A percentile compares a stretch with the other conserved stretches of the same genome.
These are phyloP conservation scores for Picathartes gymnocephalus DNA, from an alignment of 2,113 vertebrate genomes.

Conservation along the genomic window DNA sequence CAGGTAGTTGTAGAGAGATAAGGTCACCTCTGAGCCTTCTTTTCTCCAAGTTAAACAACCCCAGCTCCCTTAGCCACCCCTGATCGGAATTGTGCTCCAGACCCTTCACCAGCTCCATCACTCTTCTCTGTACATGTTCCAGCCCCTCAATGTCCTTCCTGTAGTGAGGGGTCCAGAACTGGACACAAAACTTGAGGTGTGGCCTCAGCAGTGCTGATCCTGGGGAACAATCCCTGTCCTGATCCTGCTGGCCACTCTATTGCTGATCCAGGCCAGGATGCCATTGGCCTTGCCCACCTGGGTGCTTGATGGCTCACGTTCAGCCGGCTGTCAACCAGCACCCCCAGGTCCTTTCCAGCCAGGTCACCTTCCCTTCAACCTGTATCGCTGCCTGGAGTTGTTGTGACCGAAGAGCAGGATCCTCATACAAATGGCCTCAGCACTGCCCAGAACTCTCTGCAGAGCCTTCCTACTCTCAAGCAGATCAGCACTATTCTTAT, in stretches of 20 bases:
- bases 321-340: rapidly evolving
- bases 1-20: background rate
- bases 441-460: background rate
- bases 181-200: rapidly evolving
- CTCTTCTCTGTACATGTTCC: rapidly evolving
- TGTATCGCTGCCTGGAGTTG: rapidly evolving
- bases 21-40: background rate
- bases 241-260: background rate
- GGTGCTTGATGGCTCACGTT: background rate
- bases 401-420: background rate
- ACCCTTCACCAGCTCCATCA: background rate
- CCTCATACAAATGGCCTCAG: background rate
- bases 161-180: background rate
- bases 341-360: background rate
- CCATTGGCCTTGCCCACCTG: background rate
- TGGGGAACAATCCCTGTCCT: background rate
- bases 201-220: rapidly evolving
- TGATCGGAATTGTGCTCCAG: background rate
- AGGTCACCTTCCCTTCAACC: background rate
- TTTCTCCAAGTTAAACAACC: background rate
- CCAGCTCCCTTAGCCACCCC: rapidly evolving
- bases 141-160: background rate
- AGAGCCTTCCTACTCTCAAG: background rate
- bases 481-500: background rate
- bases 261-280: background rate